Evolutionary conservation across 2,797 vertebrate genomes (phyloP).

Genomic region (Tangara arthus): DNA sequence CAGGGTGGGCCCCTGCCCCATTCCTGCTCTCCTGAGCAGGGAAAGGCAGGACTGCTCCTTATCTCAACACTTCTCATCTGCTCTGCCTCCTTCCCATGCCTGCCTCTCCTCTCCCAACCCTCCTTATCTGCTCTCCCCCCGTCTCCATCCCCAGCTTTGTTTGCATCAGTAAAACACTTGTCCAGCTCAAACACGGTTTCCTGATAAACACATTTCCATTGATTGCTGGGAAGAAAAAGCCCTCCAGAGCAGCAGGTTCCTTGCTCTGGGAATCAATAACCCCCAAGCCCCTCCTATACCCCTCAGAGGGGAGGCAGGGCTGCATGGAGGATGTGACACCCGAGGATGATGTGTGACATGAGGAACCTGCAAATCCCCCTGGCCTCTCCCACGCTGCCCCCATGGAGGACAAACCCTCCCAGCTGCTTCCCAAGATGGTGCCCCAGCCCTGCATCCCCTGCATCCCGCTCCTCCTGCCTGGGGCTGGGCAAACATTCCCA

Average conservation of each 20-base stretch:
- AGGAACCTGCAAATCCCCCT: not conserved
- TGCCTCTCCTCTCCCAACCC: not conserved
- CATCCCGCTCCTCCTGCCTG: not conserved
- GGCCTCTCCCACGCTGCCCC: not conserved
- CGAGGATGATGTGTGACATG: accelerated
- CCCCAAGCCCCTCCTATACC: not conserved
- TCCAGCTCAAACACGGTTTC: not conserved
- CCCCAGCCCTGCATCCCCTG: not conserved
- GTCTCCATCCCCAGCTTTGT: not conserved
- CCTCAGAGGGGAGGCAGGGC: not conserved
- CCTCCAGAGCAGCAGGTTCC: not conserved
- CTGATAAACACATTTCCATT: constrained; percentile 62
- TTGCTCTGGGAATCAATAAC: constrained; percentile 1
- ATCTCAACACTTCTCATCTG: not conserved
- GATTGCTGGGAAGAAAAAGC: constrained; percentile 49
- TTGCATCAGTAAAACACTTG: constrained; percentile 28
- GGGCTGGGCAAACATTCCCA: not conserved
- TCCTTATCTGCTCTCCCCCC: not conserved
- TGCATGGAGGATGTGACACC: not conserved
- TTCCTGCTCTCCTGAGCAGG: not conserved
- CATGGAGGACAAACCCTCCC: not conserved
- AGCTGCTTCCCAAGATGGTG: not conserved
- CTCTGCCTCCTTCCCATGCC: not conserved
- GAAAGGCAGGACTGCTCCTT: not conserved
- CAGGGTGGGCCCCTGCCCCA: accelerated